Evolutionary conservation across 2,113 vertebrate species (phyloP).

Genomic region (Poeciliopsis turrubarensis): DNA sequence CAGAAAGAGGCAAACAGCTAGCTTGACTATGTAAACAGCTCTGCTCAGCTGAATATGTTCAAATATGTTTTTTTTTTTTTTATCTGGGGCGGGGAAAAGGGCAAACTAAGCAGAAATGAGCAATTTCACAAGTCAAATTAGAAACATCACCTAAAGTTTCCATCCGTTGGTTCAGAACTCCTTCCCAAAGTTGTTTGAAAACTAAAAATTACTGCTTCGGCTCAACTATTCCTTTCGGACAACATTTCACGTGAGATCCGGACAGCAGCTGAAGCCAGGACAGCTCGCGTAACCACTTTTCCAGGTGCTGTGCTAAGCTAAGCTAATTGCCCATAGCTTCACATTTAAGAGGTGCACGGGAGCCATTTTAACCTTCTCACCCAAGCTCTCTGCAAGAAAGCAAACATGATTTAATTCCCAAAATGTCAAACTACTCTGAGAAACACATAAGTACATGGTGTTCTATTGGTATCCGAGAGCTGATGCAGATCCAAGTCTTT

Average conservation of each 20-base stretch:
- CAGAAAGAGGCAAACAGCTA: conserved; percentile 2
- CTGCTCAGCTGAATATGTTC: no score
- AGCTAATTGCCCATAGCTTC: conserved; percentile 20
- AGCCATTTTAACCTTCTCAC: conserved; percentile 6
- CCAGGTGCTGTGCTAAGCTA: conserved; percentile 30
- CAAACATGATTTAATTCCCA: conserved; percentile 24
- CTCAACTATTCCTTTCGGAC: not conserved
- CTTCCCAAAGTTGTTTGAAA: not conserved
- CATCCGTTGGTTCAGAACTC: not conserved
- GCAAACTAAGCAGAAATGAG: not conserved
- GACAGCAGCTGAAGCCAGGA: not conserved
- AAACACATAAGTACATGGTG: conserved; percentile 5
- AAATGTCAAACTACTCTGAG: conserved; percentile 13
- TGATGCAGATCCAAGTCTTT: conserved; percentile 93
- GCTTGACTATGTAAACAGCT: not conserved
- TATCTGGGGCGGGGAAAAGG: not conserved
- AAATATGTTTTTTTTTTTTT: not conserved
- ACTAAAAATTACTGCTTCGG: not conserved
- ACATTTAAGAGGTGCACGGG: not conserved
- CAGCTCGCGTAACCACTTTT: not conserved
- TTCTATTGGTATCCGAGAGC: conserved; percentile 94
- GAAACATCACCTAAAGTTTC: not conserved
- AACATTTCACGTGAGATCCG: not conserved
- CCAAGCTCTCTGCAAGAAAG: conserved; percentile 3
- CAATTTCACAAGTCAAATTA: not conserved